Evolutionary conservation across 2,113 vertebrate genomes (phyloP), one percentile per base, ranked within the genome.

Genomic region (Colius striatus): DNA sequence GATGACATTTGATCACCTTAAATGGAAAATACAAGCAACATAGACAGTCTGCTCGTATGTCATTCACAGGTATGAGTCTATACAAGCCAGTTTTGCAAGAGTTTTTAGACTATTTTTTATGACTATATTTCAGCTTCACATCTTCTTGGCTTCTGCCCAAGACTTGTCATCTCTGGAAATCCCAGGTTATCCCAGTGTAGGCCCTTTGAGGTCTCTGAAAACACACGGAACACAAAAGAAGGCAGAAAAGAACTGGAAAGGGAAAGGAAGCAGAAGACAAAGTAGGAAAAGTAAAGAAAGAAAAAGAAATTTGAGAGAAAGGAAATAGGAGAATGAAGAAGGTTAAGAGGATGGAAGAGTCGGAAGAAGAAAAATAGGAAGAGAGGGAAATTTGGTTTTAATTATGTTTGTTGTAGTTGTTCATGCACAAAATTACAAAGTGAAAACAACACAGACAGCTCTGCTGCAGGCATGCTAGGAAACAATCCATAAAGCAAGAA

Each of bases 381-480:
- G 25, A 68, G 36, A 93, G 73, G 66, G 85, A 96, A 95, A 93
- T 95, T 93, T 93, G n/a, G 29, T 65, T 95, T 96, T 96, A 96
- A 93, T 96, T 96, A 94, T 76, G 85, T 95, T 94, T 95, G 78
- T 95, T 90, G 90, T 92, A 94, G 92, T 84, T 96, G 88, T 81
- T 92, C 93, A 96, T 95, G 90, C 94, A 94, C 94, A 96, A 92
- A 96, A 96, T 96, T 92, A 38, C 90, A 17, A 90, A 97, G 80
- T 89, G 86, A 93, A 95, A 96, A 81, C 76, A 96, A 89, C 61
- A 73, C 92, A 89, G 94, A 93, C 57, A 93, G 80, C 61, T 89
- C 90, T 84, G 94, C 95, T 97, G 83, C 90, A 94, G 95, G 95
- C 96, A 87, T 58, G 54, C 90, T 92, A 89, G 70, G 90, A 96